Evolutionary conservation across 1,140 invertebrate species (phyloP).

Genomic region (Globodera rostochiensis): DNA sequence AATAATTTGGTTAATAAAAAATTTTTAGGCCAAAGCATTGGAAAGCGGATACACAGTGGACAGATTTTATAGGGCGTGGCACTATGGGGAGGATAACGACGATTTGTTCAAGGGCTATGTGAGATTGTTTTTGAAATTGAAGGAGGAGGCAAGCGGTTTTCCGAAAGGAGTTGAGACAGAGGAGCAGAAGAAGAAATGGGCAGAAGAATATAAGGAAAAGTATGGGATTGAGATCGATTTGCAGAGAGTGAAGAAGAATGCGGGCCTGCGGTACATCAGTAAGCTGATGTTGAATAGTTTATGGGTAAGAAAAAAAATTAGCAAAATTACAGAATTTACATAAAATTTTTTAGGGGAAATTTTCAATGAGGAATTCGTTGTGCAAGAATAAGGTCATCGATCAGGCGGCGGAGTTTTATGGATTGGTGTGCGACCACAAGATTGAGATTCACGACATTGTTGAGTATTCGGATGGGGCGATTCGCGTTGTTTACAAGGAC

Average conservation of each 20-base stretch:
- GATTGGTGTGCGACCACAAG: not conserved
- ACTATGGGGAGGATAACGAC: too few species aligned
- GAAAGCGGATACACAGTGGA: too few species aligned
- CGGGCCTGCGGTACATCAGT: not conserved
- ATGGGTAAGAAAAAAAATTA: not conserved
- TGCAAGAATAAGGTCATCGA: not conserved
- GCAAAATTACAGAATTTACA: too few species aligned
- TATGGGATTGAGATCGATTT: too few species aligned
- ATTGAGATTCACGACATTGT: conserved; percentile 3
- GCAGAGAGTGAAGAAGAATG: not conserved
- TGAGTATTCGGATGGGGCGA: not conserved
- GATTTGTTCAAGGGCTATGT: too few species aligned
- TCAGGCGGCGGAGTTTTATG: not conserved
- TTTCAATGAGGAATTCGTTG: conserved; percentile 6
- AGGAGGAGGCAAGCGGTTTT: not conserved
- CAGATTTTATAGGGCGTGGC: too few species aligned
- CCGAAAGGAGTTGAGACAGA: not conserved
- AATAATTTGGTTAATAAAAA: too few species aligned
- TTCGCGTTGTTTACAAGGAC: too few species aligned
- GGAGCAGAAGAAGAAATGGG: too few species aligned
- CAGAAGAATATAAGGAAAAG: too few species aligned
- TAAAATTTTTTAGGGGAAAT: not conserved
- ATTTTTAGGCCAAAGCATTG: too few species aligned
- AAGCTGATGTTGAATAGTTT: not conserved
- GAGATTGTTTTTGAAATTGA: not conserved